Base-by-base conservation (phyloP, 1,140 invertebrate species). In the Calliphora vicina region DNA sequence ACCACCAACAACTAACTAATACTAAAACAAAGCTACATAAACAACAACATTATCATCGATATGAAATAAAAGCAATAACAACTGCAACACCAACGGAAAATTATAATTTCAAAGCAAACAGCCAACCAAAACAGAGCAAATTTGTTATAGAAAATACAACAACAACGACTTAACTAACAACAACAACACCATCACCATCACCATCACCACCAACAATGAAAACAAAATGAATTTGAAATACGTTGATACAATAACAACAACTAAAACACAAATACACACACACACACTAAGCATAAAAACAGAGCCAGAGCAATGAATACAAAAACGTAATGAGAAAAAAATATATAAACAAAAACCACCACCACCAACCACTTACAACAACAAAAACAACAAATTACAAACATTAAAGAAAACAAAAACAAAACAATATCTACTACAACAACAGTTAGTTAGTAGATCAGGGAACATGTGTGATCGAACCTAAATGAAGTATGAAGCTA, bases 111-210 rank as follows among this genome's bases (percentile, higher is more conserved):
- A 78, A 78, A 43, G 35, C 42, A 78, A 78, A 78, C 74, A 78
- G 74, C 74, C 74, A 78, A 78, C 74, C 74, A 78, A 78, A 78
- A 78, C 74, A 78, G 74, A 78, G 74, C 74, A 78, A 78, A 78
- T 45, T 42, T 67, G 27, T 67, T 67, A 81, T 61, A 67, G 23
- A 61, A 81, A 71, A n/a, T 13, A 67, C 45, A 50, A 6, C 20
- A 71, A 61, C 20, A 71, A 81, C 80, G n/a, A n/a, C n/a, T n/a
- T n/a, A n/a, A n/a, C n/a, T n/a, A n/a, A n/a, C 8, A 23, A 29
- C 25, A 35, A 23, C 26, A 43, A 9, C 25, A 43, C 10, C 15
- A 76, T n/a, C 73, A 43, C 2, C 27, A 35, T n/a, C 25, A 43
- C 10, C 15, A 76, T n/a, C 73, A 43, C 2, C 27, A 35, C n/a